Percentiles rank a stretch among this genome's conserved stretches.
Conservation (phyloP, 2,113 vertebrate genomes). For the Thymallus thymallus region DNA sequence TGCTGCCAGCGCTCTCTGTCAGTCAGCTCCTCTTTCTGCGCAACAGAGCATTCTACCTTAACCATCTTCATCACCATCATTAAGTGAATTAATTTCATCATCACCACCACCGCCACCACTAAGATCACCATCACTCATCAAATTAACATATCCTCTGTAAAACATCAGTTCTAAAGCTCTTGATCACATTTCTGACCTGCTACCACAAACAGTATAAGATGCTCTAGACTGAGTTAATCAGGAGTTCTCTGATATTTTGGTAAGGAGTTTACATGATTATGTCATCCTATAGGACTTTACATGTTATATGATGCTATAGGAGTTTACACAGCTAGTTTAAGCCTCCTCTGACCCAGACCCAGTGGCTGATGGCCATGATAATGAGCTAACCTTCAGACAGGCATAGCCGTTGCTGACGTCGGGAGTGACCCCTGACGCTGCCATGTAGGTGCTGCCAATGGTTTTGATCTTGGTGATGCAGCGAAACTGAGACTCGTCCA, state of each 20-base stretch:
- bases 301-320: no score
- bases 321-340: no score
- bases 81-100: neutral
- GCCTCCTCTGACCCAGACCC: no score
- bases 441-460: slow-evolving; percentile 97
- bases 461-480: slow-evolving; percentile 97
- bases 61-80: neutral
- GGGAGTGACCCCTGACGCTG: slow-evolving; percentile 88
- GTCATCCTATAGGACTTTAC: no score
- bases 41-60: slow-evolving; percentile 1
- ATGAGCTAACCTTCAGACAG: slow-evolving; percentile 77
- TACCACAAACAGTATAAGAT: no score
- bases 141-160: neutral
- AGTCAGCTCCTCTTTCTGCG: slow-evolving; percentile 81
- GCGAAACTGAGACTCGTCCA: slow-evolving; percentile 91
- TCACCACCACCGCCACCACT: slow-evolving; percentile 1
- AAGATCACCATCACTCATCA: neutral
- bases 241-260: no score
- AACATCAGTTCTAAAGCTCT: neutral
- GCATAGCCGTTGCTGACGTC: slow-evolving; percentile 78
- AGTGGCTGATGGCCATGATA: neutral
- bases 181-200: no score
- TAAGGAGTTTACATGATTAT: no score
- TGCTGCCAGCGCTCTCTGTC: slow-evolving; percentile 95
- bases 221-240: no score